Evolutionary conservation across 2,888 invertebrate genomes (phyloP), one percentile per base, ranked within the genome.

Genomic region (Baccha elongata): DNA sequence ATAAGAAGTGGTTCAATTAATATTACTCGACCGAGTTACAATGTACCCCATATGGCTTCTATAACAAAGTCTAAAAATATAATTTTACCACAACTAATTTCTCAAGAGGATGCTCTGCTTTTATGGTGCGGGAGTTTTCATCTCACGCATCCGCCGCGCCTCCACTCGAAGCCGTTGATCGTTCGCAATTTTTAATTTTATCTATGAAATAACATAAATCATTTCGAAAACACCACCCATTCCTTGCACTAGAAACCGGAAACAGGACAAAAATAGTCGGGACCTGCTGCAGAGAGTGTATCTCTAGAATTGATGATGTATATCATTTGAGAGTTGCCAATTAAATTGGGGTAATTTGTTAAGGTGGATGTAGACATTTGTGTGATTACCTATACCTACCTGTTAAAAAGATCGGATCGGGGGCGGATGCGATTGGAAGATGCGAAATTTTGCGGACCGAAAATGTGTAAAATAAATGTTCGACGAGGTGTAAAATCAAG

Each of bases 401-500:
- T 81, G 71, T 76, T 60, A 44, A n/a, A n/a, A n/a, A 37, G 35
- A 75, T 71, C 23, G 15, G n/a, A n/a, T n/a, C n/a, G n/a, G n/a
- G n/a, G n/a, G 65, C 29, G 37, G 48, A 50, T 50, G 11, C 13
- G 60, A 62, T 32, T 32, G 29, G 52, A 7, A 53, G 68, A 68
- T 37, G 44, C 6, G 8, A 37, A 23, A 19, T 50, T 55, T 48
- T 8, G 26, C 26, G 17, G 8, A 60, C 21, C n/a, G 10, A 42
- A 37, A 19, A 23, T 23, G 23, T 71, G 40, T 46, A 55, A 62
- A 60, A 62, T 62, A 40, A 55, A 76, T 75, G 76, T 62, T 67
- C 11, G 71, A 71, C 67, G 76, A 81, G 67, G 81, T 81, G 81
- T 81, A 62, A 81, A 81, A 76, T 81, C 71, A 62, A 55, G 48